phyloP scores from a whole-genome alignment of 2,797 vertebrate genomes.

The Thripadectes ignobilis region DNA sequence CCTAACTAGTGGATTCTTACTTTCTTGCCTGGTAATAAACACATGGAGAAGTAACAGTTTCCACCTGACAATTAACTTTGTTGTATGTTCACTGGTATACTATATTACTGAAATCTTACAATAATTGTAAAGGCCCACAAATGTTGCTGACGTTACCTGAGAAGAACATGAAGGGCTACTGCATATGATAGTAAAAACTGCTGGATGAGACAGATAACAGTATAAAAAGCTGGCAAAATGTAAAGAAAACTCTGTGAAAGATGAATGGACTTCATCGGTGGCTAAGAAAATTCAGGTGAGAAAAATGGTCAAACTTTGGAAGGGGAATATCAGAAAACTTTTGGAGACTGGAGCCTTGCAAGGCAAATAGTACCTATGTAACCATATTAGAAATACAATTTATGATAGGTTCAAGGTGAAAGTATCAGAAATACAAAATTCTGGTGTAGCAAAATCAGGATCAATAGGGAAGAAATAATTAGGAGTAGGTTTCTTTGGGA shows the following conservation, averaged over 20 bases:
- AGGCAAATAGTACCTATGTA: not conserved
- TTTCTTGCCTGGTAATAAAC: not conserved
- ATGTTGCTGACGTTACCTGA: not conserved
- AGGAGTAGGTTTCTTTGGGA: not conserved
- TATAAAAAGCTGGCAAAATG: not conserved
- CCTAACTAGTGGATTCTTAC: not conserved
- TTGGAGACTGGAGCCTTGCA: not conserved
- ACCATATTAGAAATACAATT: not conserved
- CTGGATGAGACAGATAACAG: not conserved
- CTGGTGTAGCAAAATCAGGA: not conserved
- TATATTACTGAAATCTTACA: not conserved
- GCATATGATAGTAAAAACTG: not conserved
- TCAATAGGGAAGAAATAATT: not conserved
- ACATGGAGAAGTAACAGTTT: not conserved
- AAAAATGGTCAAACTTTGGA: not conserved
- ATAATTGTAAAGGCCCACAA: not conserved
- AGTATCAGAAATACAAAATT: not conserved
- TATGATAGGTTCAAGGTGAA: not conserved
- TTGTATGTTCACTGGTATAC: not conserved
- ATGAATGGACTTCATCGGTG: not conserved
- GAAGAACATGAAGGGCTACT: not conserved
- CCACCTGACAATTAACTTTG: not conserved
- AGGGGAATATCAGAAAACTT: not conserved
- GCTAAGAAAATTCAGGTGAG: not conserved
- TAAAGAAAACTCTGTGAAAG: not conserved